Percentiles rank a stretch among this genome's conserved stretches.
These are phyloP conservation scores for Pristionchus entomophagus DNA, from an alignment of 2,888 invertebrate species.

Conservation along the genomic window DNA sequence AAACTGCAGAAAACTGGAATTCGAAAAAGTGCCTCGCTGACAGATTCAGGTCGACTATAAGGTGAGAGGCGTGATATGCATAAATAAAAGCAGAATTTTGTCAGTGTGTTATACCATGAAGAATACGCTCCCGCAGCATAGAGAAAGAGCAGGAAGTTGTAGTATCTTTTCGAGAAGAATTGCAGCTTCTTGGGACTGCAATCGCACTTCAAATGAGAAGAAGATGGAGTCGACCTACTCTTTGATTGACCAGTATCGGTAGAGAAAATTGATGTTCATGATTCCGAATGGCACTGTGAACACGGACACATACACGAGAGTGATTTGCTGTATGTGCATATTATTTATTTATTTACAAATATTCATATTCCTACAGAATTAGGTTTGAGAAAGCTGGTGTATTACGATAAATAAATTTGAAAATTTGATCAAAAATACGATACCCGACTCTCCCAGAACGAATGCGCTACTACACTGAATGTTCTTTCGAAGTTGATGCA, in stretches of 20 bases:
- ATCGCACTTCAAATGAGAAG: background rate
- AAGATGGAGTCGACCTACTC: background rate
- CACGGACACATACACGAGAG: background rate
- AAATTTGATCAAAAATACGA: background rate
- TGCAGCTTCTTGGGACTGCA: background rate
- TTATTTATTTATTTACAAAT: no score
- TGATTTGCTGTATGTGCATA: slow-evolving; percentile 18
- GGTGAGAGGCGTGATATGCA: no score
- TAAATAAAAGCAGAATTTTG: no score
- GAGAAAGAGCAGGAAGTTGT: background rate
- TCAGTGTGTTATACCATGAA: background rate
- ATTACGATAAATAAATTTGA: no score
- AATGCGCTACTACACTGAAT: background rate
- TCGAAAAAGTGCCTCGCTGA: no score
- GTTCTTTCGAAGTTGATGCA: background rate
- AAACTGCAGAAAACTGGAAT: no score
- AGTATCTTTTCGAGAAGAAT: slow-evolving; percentile 16
- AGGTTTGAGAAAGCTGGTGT: no score
- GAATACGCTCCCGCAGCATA: background rate
- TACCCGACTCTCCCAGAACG: background rate
- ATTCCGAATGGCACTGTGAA: slow-evolving; percentile 23
- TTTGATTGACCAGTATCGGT: slow-evolving; percentile 3
- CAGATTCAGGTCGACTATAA: no score
- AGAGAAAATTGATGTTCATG: slow-evolving; percentile 10
- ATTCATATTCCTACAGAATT: no score